A percentile compares a stretch with the other conserved stretches of the same genome.
Evolutionary conservation across 1,140 invertebrate species (phyloP).

Genomic region (Chionoecetes opilio): DNA sequence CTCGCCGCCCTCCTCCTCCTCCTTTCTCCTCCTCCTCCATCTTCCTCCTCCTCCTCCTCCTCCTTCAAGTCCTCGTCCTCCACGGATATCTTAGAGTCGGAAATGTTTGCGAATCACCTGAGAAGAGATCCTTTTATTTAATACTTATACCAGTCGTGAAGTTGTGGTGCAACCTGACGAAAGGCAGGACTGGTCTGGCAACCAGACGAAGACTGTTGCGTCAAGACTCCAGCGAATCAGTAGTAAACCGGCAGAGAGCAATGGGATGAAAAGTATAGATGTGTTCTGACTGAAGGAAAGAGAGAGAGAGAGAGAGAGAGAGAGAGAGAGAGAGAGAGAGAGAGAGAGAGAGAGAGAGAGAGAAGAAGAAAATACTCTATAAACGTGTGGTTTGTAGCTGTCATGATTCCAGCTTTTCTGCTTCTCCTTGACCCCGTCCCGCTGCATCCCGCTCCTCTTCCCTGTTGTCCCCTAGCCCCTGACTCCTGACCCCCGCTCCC

Average conservation of each 20-base stretch:
- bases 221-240: background rate
- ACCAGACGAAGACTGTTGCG: background rate
- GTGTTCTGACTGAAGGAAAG: background rate
- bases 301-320: conserved; percentile 27
- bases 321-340: background rate
- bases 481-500: background rate
- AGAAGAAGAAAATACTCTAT: background rate
- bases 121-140: background rate
- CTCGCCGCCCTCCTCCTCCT: no score
- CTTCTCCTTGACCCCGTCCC: background rate
- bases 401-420: background rate
- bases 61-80: background rate
- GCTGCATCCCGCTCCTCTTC: background rate
- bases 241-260: background rate
- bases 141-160: background rate
- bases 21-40: background rate
- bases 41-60: background rate
- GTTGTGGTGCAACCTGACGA: background rate
- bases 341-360: background rate
- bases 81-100: background rate
- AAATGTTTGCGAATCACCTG: background rate
- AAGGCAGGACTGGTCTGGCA: no score
- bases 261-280: background rate
- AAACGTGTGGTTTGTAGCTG: background rate
- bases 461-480: background rate